Evolutionary conservation across 1,140 invertebrate genomes (phyloP).

Genomic region (Metaphire vulgaris): DNA sequence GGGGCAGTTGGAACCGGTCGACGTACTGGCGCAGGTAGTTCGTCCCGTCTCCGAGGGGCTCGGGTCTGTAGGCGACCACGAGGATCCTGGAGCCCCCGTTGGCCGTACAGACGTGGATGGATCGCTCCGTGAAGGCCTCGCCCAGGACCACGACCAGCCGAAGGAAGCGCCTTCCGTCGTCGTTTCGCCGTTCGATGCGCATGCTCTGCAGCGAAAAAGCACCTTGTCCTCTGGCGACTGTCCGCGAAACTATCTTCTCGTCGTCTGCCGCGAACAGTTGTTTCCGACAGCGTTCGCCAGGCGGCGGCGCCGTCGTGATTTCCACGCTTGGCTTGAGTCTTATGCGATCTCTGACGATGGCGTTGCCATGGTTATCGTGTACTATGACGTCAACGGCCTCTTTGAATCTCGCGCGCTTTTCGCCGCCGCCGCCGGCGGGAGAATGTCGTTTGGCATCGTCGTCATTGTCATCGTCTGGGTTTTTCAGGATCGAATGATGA

Average conservation of each 20-base stretch:
- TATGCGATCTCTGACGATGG: background rate
- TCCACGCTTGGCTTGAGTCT: background rate
- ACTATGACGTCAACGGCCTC: conserved; percentile 15
- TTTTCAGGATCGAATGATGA: background rate
- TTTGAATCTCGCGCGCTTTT: conserved; percentile 9
- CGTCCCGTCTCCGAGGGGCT: conserved; percentile 15
- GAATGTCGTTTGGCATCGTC: background rate
- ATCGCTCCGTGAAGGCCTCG: background rate
- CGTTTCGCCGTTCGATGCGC: conserved; percentile 6
- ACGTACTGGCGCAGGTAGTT: conserved; percentile 8
- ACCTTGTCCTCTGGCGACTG: background rate
- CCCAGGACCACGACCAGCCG: background rate
- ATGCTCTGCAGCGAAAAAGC: background rate
- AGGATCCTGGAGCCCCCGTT: background rate
- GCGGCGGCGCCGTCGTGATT: background rate
- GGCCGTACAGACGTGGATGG: conserved; percentile 15
- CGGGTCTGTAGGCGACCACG: background rate
- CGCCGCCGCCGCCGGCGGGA: background rate
- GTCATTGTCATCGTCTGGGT: background rate
- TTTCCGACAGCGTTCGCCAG: background rate
- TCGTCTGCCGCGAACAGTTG: background rate
- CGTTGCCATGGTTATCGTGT: conserved; percentile 9
- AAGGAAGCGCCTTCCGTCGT: background rate
- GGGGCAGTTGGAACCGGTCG: conserved; percentile 8
- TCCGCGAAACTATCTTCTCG: background rate